Evolutionary conservation across 2,797 vertebrate species (phyloP), one percentile per base, ranked within the genome.

Genomic region (Pygocentrus nattereri): DNA sequence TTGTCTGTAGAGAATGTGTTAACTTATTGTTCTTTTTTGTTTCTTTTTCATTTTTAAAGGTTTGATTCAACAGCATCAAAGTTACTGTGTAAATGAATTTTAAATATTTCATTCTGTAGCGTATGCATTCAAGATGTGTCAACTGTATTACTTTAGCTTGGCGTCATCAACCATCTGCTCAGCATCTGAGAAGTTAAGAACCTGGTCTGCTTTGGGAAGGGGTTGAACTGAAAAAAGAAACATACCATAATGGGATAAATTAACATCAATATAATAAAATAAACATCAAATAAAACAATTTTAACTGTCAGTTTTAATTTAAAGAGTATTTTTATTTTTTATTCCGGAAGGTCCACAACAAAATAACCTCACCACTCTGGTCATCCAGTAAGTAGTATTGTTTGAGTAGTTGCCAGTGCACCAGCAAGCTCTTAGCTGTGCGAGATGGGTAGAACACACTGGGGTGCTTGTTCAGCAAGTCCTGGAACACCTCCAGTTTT

Each of bases 391-490:
- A 92, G 91, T 98, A 98, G 88, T 98, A 98, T 89, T 99, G 97
- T 86, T 98, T 98, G 86, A 99, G 95, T 73, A 99, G 96, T 90
- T 99, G 98, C 98, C 98, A 99, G 89, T 99, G 97, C 6, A 97
- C 94, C 92, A 98, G 94, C 78, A 99, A 91, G 80, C 96, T 96
- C 91, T 98, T 98, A 50, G 97, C 94, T 0, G 96, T 97, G 11
- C 97, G 96, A 0, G 96, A 96, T 0, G 96, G 95, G 89, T 98
- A 97, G 90, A 99, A 98, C 79, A 97, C 93, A 25, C 95, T 91
- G 0, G 97, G 97, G 83, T 99, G 96, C 84, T 97, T 97, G 85
- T 92, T 96, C 54, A 99, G 90, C 85, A 99, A 91, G 59, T 98
- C 97, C 93, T 98, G 97, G 92, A 99, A 99, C 23, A 96, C 93